Percentiles rank a stretch among this genome's conserved stretches.
These are phyloP conservation scores for Apostichopus japonicus DNA, from an alignment of 35 echinoderm and acorn worm species.

Conservation along the genomic window DNA sequence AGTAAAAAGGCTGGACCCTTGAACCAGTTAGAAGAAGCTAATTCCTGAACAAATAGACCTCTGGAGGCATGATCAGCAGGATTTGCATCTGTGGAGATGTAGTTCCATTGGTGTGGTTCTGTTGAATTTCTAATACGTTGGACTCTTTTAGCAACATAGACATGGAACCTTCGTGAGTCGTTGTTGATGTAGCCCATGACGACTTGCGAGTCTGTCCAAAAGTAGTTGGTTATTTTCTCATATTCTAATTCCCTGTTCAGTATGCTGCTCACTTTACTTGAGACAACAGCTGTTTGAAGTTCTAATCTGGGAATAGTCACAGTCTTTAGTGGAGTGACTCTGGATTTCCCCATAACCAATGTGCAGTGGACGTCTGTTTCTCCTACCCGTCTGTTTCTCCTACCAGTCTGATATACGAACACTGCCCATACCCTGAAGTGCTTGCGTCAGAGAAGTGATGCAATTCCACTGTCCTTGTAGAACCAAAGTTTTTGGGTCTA, in stretches of 20 bases:
- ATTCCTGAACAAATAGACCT: constrained; percentile 19
- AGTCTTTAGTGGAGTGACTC: constrained; percentile 47
- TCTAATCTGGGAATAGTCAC: constrained; percentile 53
- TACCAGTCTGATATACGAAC: constrained; percentile 44
- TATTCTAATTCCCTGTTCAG: constrained; percentile 56
- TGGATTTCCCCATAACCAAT: constrained; percentile 31
- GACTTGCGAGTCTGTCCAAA: constrained; percentile 54
- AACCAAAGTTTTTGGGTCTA: constrained; percentile 52
- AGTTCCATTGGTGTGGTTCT: constrained; percentile 55
- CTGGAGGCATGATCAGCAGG: constrained; percentile 58
- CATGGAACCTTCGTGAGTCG: constrained; percentile 41
- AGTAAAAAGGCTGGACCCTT: constrained; percentile 32
- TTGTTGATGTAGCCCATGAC: constrained; percentile 56
- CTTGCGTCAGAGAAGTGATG: constrained; percentile 70
- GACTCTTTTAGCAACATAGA: constrained; percentile 55
- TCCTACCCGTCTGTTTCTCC: neutral
- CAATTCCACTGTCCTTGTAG: constrained; percentile 14
- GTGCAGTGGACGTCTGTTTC: constrained; percentile 41
- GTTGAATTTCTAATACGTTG: constrained; percentile 35
- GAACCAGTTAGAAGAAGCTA: constrained; percentile 23
- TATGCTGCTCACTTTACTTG: constrained; percentile 32
- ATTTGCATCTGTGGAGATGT: constrained; percentile 34
- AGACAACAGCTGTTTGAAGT: constrained; percentile 58
- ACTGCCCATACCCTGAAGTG: constrained; percentile 57
- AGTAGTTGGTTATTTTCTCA: constrained; percentile 18